These are phyloP conservation scores for Platyscapa corneri DNA, from an alignment of 1,140 invertebrate species.

Conservation along the genomic window DNA sequence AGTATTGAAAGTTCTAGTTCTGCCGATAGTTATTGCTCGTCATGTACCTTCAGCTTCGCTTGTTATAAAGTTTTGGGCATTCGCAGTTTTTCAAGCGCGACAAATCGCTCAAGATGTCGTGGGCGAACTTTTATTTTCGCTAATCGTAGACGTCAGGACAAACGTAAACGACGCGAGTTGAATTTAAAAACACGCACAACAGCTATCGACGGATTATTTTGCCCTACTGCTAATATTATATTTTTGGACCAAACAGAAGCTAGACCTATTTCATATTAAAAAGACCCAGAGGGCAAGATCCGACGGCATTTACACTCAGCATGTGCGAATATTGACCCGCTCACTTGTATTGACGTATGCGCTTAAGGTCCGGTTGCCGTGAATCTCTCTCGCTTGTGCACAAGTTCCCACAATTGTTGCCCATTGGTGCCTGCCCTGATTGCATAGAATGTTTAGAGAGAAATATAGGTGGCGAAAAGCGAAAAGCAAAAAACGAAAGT, in stretches of 20 bases:
- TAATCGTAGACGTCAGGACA: no score
- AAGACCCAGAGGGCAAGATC: neutral
- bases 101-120: no score
- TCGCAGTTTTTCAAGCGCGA: no score
- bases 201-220: no score
- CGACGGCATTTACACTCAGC: neutral
- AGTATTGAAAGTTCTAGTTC: neutral
- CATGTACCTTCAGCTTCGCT: neutral
- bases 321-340: neutral
- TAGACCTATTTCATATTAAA: no score
- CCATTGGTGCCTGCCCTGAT: neutral
- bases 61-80: neutral
- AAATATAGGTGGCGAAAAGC: neutral
- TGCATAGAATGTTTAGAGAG: neutral
- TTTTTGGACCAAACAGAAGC: no score
- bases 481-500: no score
- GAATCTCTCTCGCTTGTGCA: neutral
- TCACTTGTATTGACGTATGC: neutral
- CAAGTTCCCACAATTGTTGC: neutral
- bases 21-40: neutral
- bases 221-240: no score
- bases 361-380: no score
- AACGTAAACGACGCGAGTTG: no score
- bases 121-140: no score
- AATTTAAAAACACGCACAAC: no score